Evolutionary conservation across 2,113 vertebrate genomes (phyloP).

Genomic region (Miniopterus natalensis): DNA sequence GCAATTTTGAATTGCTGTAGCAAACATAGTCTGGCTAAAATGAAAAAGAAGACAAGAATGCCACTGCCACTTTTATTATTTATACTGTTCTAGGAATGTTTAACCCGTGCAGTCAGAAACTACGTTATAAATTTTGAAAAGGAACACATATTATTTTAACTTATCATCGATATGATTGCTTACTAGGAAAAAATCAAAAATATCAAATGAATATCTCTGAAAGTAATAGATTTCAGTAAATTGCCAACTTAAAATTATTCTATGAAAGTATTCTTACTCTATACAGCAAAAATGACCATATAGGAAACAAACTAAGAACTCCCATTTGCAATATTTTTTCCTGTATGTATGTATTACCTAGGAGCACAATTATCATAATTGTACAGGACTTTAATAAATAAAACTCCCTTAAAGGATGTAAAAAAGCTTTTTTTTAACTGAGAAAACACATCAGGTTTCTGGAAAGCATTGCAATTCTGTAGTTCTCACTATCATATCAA

Average conservation of each 20-base stretch:
- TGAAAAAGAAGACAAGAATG: conserved; percentile 47
- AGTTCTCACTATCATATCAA: conserved; percentile 3
- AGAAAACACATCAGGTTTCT: conserved; percentile 28
- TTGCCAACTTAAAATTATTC: conserved; percentile 55
- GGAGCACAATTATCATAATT: conserved; percentile 55
- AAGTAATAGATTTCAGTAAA: conserved; percentile 56
- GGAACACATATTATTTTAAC: conserved; percentile 21
- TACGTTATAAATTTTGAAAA: conserved; percentile 48
- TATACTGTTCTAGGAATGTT: conserved; percentile 49
- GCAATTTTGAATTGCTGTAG: conserved; percentile 61
- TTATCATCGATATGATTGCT: neutral
- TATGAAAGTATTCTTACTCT: conserved; percentile 52
- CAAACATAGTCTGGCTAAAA: conserved; percentile 63
- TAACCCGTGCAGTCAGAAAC: conserved; percentile 46
- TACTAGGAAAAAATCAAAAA: conserved; percentile 49
- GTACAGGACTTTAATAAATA: conserved; percentile 55
- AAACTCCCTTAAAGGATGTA: conserved; percentile 35
- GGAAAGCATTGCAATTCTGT: conserved; percentile 43
- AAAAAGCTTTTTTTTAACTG: neutral
- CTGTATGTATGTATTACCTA: neutral
- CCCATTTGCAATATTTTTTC: conserved; percentile 21
- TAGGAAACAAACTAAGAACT: conserved; percentile 7
- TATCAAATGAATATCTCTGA: conserved; percentile 21
- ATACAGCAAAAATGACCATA: conserved; percentile 39
- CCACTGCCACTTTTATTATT: conserved; percentile 3